phyloP scores from a whole-genome alignment of 2,113 vertebrate species.

The Choloepus hoffmanni region DNA sequence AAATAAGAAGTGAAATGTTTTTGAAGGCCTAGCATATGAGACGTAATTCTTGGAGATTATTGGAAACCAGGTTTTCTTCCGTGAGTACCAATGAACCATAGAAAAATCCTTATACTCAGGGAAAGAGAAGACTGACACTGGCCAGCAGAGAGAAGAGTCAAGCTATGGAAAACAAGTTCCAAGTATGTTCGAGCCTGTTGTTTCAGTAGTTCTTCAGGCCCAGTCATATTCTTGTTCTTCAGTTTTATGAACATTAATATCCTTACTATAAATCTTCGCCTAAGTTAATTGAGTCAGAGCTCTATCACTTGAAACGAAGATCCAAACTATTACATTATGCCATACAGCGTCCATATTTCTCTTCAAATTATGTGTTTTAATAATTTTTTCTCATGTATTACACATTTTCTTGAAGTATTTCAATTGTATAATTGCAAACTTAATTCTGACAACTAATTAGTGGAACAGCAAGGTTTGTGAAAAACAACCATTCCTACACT shows the following conservation, averaged over 20 bases:
- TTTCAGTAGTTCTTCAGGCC: background rate
- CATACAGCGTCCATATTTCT: constrained; percentile 63
- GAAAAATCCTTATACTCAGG: background rate
- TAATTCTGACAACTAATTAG: constrained; percentile 83
- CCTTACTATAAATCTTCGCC: background rate
- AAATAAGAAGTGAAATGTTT: background rate
- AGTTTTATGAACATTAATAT: background rate
- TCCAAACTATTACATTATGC: constrained; percentile 8
- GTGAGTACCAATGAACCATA: background rate
- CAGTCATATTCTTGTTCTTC: background rate
- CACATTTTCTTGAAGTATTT: constrained; percentile 78
- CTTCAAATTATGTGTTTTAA: constrained; percentile 69
- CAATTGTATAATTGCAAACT: constrained; percentile 78
- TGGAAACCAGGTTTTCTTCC: background rate
- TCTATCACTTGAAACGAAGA: constrained; percentile 6
- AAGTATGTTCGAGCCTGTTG: background rate
- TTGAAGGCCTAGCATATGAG: background rate
- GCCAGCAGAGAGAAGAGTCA: background rate
- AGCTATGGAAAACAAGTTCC: background rate
- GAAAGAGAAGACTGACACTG: background rate
- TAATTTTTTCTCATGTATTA: constrained; percentile 73
- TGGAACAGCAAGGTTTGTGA: constrained; percentile 74
- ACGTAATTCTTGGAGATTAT: background rate
- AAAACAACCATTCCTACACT: constrained; percentile 74
- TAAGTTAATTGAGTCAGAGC: background rate